Evolutionary conservation across 2,797 vertebrate species (phyloP), one percentile per base, ranked within the genome.

Genomic region (Podargus strigoides): DNA sequence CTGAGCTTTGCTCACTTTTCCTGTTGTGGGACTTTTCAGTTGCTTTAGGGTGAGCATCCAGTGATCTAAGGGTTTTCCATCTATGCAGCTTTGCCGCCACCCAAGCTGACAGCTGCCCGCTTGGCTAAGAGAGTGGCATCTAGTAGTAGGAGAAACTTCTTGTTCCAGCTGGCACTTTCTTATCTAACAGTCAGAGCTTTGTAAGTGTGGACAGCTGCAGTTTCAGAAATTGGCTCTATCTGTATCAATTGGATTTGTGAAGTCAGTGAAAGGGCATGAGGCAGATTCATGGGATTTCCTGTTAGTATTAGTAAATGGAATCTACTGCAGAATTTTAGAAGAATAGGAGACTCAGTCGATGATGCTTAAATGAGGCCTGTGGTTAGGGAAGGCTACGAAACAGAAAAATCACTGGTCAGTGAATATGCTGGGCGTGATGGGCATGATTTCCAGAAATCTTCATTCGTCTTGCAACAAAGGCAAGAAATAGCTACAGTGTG

Each of bases 121-220:
- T 98, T 98, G 98, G 98, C 98, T 98, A 97, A 90, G 96, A 97
- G 97, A 74, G 95, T 98, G 98, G 96, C 97, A 98, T 98, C 98
- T 96, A 92, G 97, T 97, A 97, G 98, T 98, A 98, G 98, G 98
- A 98, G 98, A 98, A 98, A 98, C 97, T 97, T 97, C 97, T 98
- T 97, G 96, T 97, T 98, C 98, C 98, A 98, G 98, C 98, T 98
- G 98, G 98, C 98, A 98, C 95, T 96, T 97, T 97, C 98, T 98
- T 98, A 98, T 98, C 97, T 96, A 98, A 98, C 98, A 98, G 98
- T 98, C 98, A 95, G 85, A 96, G 98, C 98, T 98, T 98, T 98
- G 98, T 99, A 95, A 97, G 97, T 93, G 97, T 96, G 97, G 98
- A 98, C 98, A 98, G 98, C 98, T 98, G 98, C 98, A 96, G 97